Conservation (phyloP, 2,888 invertebrate species). For the Rugalucina vietnamica region DNA sequence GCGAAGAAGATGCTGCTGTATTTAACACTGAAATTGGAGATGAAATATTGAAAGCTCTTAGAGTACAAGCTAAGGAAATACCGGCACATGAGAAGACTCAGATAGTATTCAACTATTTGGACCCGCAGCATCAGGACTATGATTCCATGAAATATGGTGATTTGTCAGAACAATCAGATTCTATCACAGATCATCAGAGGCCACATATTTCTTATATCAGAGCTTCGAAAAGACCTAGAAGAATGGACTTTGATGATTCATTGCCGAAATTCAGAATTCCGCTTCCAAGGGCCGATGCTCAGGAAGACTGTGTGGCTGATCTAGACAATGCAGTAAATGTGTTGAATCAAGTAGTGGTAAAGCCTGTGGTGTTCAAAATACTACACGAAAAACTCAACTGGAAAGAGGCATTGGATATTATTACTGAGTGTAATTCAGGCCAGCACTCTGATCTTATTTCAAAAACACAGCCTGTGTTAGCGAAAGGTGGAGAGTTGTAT, state of each 20-base stretch:
- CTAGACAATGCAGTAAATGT: neutral
- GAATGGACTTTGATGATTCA: too few species aligned
- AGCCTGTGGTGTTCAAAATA: neutral
- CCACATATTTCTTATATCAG: too few species aligned
- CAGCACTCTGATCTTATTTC: neutral
- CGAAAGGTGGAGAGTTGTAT: neutral
- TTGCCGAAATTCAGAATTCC: too few species aligned
- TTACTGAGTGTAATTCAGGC: neutral
- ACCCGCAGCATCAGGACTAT: too few species aligned
- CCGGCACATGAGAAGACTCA: neutral
- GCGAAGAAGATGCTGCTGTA: neutral
- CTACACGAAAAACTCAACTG: neutral
- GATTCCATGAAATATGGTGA: too few species aligned
- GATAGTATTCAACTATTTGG: neutral
- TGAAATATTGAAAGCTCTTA: neutral
- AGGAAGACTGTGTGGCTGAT: neutral
- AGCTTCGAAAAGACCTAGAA: too few species aligned
- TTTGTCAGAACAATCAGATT: too few species aligned
- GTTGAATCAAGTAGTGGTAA: neutral
- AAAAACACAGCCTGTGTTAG: neutral
- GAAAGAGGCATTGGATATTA: neutral
- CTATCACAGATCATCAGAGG: too few species aligned
- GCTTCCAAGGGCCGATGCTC: neutral
- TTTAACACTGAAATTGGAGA: conserved; percentile 1
- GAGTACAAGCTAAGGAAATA: neutral